Base-by-base conservation (phyloP, 2,797 vertebrate genomes). In the Urosaurus nigricauda region DNA sequence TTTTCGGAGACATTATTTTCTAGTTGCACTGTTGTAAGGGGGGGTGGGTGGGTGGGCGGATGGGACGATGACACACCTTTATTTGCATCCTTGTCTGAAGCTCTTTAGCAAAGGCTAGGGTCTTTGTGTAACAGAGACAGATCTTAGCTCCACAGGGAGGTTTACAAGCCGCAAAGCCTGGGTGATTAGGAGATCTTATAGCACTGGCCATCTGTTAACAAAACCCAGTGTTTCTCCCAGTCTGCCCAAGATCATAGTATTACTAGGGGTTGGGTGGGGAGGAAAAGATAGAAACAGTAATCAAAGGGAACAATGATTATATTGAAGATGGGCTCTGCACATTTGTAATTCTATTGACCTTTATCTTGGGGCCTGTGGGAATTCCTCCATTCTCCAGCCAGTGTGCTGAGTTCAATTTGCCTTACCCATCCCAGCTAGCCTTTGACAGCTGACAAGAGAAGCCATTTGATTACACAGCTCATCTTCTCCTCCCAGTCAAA, bases 251-350 rank as follows among this genome's bases (percentile, higher is more conserved):
- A 89, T 86, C 78, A 68, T 37, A 56, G 84, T 84, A 85, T 81
- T 80, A 81, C 43, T 35, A n/a, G 77, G 21, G 53, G 53, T 35
- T 26, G 35, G 21, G 79, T 53, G 77, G 29, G 47, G 51, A 75
- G 63, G 17, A 58, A 74, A 71, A 32, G 53, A 75, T 53, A 86
- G 58, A 85, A 85, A 75, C 70, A 86, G 83, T 86, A 86, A 89
- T 89, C 88, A 89, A 89, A 89, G 84, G 78, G 84, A 81, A 85
- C 53, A 53, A 74, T 82, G 86, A 63, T 87, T 87, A 74, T 82
- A 75, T 60, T 74, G 88, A 70, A 81, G 78, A 81, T 75, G 88
- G 78, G 58, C 60, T 89, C 56, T 60, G n/a, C 37, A 26, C 75
- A 89, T 86, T 68, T 56, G 78, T 85, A 89, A 81, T 81, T 65